A percentile compares a stretch with the other conserved stretches of the same genome.
Evolutionary conservation across 2,888 invertebrate species (phyloP).

Genomic region (Acronicta alni): DNA sequence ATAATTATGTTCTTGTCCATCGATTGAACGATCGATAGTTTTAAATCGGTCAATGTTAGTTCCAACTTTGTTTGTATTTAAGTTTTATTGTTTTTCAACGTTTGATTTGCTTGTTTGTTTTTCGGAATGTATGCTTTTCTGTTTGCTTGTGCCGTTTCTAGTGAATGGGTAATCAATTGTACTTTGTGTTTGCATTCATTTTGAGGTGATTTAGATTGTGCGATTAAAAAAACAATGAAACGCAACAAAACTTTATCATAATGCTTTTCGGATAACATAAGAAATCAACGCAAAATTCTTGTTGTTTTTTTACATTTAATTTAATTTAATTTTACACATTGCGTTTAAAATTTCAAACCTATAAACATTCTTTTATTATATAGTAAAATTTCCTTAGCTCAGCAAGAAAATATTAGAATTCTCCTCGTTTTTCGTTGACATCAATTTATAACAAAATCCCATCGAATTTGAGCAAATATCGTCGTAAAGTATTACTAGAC

Average conservation of each 20-base stretch:
- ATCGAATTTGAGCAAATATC: neutral
- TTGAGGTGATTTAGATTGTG: conserved; percentile 15
- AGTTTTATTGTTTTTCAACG: conserved; percentile 42
- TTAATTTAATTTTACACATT: too few species aligned
- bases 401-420: neutral
- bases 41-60: conserved; percentile 65
- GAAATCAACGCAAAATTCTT: too few species aligned
- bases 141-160: conserved; percentile 23
- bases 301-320: too few species aligned
- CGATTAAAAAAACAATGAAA: conserved; percentile 5
- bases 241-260: too few species aligned
- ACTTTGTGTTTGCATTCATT: conserved; percentile 12
- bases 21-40: conserved; percentile 64
- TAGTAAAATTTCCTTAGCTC: neutral
- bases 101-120: conserved; percentile 43
- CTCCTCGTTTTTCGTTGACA: neutral
- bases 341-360: too few species aligned
- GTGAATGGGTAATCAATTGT: conserved; percentile 25
- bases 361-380: too few species aligned
- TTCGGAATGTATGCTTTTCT: conserved; percentile 35
- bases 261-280: too few species aligned
- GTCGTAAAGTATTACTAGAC: neutral
- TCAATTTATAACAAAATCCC: neutral
- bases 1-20: conserved; percentile 51
- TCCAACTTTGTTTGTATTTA: conserved; percentile 43